Conservation (phyloP, 2,888 invertebrate genomes). For the Hydropsyche betteni region DNA sequence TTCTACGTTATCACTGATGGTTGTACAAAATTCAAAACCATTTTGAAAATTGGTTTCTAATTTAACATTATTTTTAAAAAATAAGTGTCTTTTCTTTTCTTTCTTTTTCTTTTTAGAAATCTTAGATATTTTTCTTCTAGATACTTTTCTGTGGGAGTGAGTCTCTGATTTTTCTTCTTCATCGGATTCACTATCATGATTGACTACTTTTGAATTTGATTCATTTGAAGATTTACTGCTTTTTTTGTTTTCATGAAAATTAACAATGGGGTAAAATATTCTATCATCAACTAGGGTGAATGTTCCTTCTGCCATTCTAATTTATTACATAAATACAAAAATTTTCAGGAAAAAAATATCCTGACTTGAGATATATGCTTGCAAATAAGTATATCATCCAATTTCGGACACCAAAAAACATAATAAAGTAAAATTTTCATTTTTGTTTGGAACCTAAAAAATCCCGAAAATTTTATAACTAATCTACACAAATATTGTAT, state of each 20-base stretch:
- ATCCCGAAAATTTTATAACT: no score
- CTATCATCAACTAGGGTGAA: conserved; percentile 40
- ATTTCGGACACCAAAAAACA: no score
- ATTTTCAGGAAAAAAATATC: no score
- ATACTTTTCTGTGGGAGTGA: background rate
- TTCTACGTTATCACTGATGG: conserved; percentile 19
- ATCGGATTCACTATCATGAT: background rate
- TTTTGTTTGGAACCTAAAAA: no score
- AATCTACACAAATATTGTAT: no score
- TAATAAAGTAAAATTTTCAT: no score
- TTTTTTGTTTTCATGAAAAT: conserved; percentile 34
- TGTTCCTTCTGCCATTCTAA: conserved; percentile 34
- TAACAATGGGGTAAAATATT: conserved; percentile 44
- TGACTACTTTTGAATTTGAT: background rate
- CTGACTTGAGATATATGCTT: no score
- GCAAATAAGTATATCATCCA: no score
- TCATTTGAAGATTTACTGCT: background rate
- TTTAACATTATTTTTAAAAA: background rate
- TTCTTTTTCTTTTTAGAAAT: conserved; percentile 12
- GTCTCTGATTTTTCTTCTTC: background rate
- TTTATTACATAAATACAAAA: no score
- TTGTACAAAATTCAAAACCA: conserved; percentile 44
- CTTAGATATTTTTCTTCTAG: background rate
- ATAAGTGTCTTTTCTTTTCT: background rate
- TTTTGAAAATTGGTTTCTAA: conserved; percentile 25